These are phyloP conservation scores for Andrena hattorfiana DNA, from an alignment of 2,888 invertebrate genomes.

Conservation along the genomic window DNA sequence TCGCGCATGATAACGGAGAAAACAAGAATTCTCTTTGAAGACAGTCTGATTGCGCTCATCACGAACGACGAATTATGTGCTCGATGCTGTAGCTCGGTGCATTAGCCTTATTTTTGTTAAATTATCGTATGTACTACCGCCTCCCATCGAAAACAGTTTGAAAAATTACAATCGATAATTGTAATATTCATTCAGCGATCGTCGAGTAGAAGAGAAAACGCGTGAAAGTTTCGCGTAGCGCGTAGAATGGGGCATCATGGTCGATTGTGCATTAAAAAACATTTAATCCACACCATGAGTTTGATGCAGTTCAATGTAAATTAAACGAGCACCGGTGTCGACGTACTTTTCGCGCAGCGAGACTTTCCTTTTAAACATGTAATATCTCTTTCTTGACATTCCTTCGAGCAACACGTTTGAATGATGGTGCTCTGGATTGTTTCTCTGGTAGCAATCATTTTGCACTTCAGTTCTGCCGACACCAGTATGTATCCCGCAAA, in stretches of 20 bases:
- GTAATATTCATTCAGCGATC: conserved; percentile 40
- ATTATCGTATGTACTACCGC: conserved; percentile 34
- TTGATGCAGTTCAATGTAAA: conserved; percentile 40
- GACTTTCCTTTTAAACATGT: conserved; percentile 62
- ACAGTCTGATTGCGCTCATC: neutral
- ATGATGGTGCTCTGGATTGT: conserved; percentile 73
- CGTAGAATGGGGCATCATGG: conserved; percentile 48
- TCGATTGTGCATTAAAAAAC: conserved; percentile 36
- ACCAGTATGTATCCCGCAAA: conserved; percentile 66
- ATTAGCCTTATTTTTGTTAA: conserved; percentile 48
- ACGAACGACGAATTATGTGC: conserved; percentile 22
- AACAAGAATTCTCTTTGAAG: neutral
- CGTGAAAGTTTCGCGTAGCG: conserved; percentile 20
- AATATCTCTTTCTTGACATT: conserved; percentile 47
- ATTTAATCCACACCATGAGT: conserved; percentile 23
- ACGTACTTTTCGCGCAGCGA: conserved; percentile 23
- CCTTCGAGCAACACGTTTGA: conserved; percentile 52
- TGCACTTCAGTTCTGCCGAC: conserved; percentile 62
- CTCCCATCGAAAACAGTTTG: conserved; percentile 52
- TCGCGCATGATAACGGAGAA: conserved; percentile 24
- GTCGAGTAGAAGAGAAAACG: neutral
- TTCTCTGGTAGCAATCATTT: conserved; percentile 64
- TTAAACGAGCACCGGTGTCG: conserved; percentile 36
- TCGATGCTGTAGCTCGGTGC: conserved; percentile 6
- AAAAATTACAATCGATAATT: conserved; percentile 63